Evolutionary conservation across 2,113 vertebrate species (phyloP).

Genomic region (Camarhynchus parvulus): DNA sequence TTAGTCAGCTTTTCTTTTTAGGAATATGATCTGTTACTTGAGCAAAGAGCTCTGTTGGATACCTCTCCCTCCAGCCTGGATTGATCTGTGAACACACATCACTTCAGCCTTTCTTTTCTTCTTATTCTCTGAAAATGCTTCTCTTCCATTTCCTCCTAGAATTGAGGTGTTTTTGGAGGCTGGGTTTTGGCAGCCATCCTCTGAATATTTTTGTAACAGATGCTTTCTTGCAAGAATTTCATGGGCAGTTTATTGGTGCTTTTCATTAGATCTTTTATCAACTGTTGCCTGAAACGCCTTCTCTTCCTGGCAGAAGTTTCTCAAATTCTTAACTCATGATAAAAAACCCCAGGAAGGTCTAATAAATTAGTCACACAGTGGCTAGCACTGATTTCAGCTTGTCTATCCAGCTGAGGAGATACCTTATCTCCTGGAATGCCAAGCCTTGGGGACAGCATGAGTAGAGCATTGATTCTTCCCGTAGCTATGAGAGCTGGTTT

Average conservation of each 20-base stretch:
- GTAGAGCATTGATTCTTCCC: neutral
- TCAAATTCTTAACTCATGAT: slow-evolving; percentile 29
- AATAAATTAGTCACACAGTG: slow-evolving; percentile 34
- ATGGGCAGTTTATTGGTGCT: neutral
- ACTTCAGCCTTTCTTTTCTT: neutral
- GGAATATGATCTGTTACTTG: slow-evolving; percentile 11
- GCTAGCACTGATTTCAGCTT: slow-evolving; percentile 11
- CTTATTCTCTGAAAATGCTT: neutral
- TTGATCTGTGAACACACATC: neutral
- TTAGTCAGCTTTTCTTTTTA: slow-evolving; percentile 23
- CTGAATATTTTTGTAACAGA: slow-evolving; percentile 46
- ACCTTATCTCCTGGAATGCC: slow-evolving; percentile 33
- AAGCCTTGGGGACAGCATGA: neutral
- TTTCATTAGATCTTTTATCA: slow-evolving; percentile 54
- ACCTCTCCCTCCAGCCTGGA: neutral
- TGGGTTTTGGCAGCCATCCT: slow-evolving; percentile 5
- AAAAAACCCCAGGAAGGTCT: slow-evolving; percentile 23
- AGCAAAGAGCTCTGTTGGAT: neutral
- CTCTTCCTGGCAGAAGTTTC: slow-evolving; percentile 45
- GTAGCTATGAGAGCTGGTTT: neutral
- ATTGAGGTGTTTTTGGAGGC: neutral
- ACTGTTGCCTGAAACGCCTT: slow-evolving; percentile 31
- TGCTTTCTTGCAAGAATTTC: slow-evolving; percentile 31
- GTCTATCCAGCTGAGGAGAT: slow-evolving; percentile 10
- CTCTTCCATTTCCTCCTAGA: neutral